A percentile compares a stretch with the other conserved stretches of the same genome.
These are phyloP conservation scores for Pogonocherus hispidulus DNA, from an alignment of 2,888 invertebrate genomes.

Conservation along the genomic window DNA sequence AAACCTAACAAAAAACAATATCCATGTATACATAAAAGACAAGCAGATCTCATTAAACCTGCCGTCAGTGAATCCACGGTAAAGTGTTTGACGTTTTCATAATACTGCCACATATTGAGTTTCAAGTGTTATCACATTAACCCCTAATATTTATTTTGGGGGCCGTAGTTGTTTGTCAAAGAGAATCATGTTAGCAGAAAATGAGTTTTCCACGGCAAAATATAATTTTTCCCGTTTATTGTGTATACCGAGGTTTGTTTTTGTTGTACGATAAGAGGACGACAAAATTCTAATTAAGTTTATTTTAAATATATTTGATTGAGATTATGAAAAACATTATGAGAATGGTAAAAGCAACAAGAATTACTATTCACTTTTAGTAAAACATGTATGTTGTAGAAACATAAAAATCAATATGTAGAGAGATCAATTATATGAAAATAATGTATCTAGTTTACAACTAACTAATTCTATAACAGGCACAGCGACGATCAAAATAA, in stretches of 20 bases:
- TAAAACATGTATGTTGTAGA: too few species aligned
- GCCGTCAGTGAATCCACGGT: not conserved
- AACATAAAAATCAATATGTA: too few species aligned
- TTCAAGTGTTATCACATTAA: slow-evolving; percentile 45
- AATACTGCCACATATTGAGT: slow-evolving; percentile 38
- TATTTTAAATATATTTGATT: not conserved
- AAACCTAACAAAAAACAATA: not conserved
- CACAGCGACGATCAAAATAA: too few species aligned
- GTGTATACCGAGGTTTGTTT: not conserved
- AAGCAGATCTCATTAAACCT: slow-evolving; percentile 13
- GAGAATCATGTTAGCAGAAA: slow-evolving; percentile 35
- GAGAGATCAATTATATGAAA: too few species aligned
- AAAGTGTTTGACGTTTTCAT: slow-evolving; percentile 36
- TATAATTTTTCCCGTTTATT: slow-evolving; percentile 30
- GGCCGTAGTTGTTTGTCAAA: slow-evolving; percentile 35
- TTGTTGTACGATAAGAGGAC: not conserved
- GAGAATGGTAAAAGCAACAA: not conserved
- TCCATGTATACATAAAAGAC: slow-evolving; percentile 12
- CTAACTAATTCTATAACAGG: too few species aligned
- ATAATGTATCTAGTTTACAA: too few species aligned
- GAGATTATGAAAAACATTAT: not conserved
- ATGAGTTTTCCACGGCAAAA: slow-evolving; percentile 35
- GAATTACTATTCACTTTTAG: too few species aligned
- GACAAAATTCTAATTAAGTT: not conserved
- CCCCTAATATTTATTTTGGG: slow-evolving; percentile 43